Evolutionary conservation across 92 coral and sea anemone species (phyloP).

Genomic region (Epizoanthus ramosus): DNA sequence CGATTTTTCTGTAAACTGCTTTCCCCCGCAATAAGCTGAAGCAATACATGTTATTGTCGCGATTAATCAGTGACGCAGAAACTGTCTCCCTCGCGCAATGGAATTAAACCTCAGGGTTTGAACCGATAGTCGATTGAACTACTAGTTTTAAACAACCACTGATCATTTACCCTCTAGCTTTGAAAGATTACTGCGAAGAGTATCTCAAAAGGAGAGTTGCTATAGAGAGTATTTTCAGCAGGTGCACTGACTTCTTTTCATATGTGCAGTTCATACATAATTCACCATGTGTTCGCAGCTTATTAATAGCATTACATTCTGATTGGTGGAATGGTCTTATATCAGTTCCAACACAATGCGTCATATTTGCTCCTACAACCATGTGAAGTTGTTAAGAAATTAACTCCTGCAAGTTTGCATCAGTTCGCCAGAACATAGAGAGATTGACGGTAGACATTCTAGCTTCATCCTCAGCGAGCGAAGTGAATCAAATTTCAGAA

Average conservation of each 20-base stretch:
- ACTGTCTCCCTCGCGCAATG: constrained; percentile 7
- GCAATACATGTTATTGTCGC: constrained; percentile 24
- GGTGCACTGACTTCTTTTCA: constrained; percentile 57
- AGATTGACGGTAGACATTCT: neutral
- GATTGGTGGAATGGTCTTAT: constrained; percentile 71
- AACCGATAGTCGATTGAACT: neutral
- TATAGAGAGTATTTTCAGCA: neutral
- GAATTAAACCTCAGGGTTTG: neutral
- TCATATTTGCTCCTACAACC: constrained; percentile 67
- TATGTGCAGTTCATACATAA: constrained; percentile 96
- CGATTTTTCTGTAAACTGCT: constrained; percentile 23
- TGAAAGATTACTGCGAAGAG: neutral
- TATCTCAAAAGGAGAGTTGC: neutral
- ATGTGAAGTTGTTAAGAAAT: constrained; percentile 91
- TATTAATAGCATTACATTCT: constrained; percentile 55
- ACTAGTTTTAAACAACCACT: neutral
- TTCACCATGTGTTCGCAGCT: constrained; percentile 91
- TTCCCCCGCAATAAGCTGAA: constrained; percentile 27
- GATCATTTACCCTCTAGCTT: neutral
- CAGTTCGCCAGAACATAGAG: constrained; percentile 27
- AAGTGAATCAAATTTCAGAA: constrained; percentile 10
- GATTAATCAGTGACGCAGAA: constrained; percentile 9
- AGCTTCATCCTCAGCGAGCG: neutral
- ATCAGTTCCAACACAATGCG: constrained; percentile 86
- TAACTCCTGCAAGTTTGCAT: constrained; percentile 66